Conservation (phyloP, 1,140 invertebrate genomes). For the Pemphigus obesinymphae region DNA sequence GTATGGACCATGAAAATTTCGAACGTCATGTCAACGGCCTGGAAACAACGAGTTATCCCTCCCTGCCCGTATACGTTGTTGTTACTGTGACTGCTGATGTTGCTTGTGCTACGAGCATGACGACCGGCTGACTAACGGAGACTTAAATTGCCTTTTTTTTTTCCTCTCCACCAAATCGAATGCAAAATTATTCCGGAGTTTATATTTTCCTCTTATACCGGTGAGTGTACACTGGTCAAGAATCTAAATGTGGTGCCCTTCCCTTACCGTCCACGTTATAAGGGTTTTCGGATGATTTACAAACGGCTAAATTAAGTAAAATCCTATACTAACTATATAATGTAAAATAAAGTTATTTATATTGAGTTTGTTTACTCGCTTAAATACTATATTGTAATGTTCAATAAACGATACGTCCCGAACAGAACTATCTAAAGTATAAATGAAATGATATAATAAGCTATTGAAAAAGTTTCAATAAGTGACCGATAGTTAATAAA, state of each 20-base stretch:
- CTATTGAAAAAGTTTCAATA: too few relatives aligned
- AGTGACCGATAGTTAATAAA: too few relatives aligned
- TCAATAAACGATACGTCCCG: too few relatives aligned
- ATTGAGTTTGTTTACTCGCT: too few relatives aligned
- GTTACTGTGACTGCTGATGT: not conserved
- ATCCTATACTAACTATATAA: not conserved
- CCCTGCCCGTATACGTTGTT: not conserved
- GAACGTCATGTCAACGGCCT: constrained; percentile 6
- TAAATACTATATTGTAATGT: too few relatives aligned
- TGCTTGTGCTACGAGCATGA: not conserved
- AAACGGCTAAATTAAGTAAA: not conserved
- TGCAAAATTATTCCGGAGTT: not conserved
- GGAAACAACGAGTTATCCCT: not conserved
- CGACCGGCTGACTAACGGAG: not conserved
- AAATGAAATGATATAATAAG: too few relatives aligned
- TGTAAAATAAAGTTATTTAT: too few relatives aligned
- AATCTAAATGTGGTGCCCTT: too few relatives aligned
- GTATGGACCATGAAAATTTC: not conserved
- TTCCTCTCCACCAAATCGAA: not conserved
- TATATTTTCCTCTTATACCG: too few relatives aligned
- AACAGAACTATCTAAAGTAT: too few relatives aligned
- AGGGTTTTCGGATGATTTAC: not conserved
- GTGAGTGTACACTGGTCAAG: too few relatives aligned
- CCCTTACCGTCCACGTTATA: too few relatives aligned
- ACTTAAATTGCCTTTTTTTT: not conserved